Evolutionary conservation across 1,140 invertebrate species (phyloP).

Genomic region (Sweltsa coloradensis): DNA sequence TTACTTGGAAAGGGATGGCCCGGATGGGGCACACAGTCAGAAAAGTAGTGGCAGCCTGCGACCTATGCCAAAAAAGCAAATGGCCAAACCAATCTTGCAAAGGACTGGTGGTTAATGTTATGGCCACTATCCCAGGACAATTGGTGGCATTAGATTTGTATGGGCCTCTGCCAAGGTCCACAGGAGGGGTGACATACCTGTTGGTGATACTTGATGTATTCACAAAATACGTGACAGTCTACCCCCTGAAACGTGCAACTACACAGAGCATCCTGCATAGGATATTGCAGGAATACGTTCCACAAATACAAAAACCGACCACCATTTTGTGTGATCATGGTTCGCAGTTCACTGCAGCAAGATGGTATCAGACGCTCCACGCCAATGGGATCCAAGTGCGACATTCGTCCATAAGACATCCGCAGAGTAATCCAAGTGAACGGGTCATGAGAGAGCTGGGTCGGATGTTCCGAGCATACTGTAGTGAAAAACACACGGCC

Average conservation of each 20-base stretch:
- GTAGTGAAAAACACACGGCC: constrained; percentile 5
- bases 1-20: background rate
- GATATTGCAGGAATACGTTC: background rate
- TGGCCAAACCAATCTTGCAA: background rate
- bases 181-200: background rate
- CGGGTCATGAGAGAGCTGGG: constrained; percentile 5
- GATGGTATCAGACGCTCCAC: constrained; percentile 7
- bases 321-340: background rate
- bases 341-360: background rate
- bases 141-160: background rate
- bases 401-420: constrained; percentile 1
- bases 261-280: background rate
- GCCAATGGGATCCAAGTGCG: background rate
- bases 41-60: background rate
- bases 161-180: background rate
- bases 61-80: background rate
- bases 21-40: background rate
- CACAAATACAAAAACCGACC: too few relatives aligned
- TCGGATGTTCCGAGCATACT: constrained; percentile 12
- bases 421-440: background rate
- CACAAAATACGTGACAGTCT: background rate
- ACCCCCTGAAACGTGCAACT: background rate
- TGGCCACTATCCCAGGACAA: background rate
- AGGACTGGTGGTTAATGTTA: background rate
- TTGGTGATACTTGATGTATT: background rate